Conservation (phyloP, 1,140 invertebrate species). For the Saccostrea cuccullata region DNA sequence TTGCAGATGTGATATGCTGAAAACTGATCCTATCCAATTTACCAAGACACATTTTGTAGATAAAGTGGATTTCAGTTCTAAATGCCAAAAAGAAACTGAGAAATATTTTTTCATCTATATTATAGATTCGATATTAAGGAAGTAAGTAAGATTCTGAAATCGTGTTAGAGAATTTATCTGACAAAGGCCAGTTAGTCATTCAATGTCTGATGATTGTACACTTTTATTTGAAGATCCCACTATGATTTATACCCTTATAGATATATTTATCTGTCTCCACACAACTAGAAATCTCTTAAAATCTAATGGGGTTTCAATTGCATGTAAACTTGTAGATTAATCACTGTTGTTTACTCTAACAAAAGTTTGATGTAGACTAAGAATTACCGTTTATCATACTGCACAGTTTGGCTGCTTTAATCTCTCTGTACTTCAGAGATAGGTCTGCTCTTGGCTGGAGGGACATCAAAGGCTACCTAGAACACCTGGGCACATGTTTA, state of each 20-base stretch:
- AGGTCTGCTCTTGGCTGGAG: not conserved
- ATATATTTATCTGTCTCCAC: not conserved
- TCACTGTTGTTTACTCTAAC: slow-evolving; percentile 14
- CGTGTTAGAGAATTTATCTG: too few species aligned
- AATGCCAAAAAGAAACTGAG: too few species aligned
- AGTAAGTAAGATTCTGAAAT: too few species aligned
- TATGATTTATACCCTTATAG: not conserved
- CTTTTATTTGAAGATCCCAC: not conserved
- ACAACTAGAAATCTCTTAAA: not conserved
- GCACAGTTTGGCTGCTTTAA: slow-evolving; percentile 4
- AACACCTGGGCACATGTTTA: slow-evolving; percentile 13
- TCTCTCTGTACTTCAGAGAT: not conserved
- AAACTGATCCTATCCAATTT: too few species aligned
- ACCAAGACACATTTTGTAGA: too few species aligned
- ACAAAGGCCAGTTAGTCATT: too few species aligned
- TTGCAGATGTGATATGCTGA: too few species aligned
- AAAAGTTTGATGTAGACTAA: slow-evolving; percentile 23
- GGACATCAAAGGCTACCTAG: slow-evolving; percentile 1
- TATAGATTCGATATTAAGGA: too few species aligned
- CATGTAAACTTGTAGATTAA: slow-evolving; percentile 27
- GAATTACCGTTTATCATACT: slow-evolving; percentile 17
- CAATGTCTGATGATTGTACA: not conserved
- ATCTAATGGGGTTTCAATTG: slow-evolving; percentile 33
- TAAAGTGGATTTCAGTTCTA: too few species aligned
- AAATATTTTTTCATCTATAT: too few species aligned